These are phyloP conservation scores for Neodiprion pinetum DNA, from an alignment of 1,140 invertebrate species.

Conservation along the genomic window DNA sequence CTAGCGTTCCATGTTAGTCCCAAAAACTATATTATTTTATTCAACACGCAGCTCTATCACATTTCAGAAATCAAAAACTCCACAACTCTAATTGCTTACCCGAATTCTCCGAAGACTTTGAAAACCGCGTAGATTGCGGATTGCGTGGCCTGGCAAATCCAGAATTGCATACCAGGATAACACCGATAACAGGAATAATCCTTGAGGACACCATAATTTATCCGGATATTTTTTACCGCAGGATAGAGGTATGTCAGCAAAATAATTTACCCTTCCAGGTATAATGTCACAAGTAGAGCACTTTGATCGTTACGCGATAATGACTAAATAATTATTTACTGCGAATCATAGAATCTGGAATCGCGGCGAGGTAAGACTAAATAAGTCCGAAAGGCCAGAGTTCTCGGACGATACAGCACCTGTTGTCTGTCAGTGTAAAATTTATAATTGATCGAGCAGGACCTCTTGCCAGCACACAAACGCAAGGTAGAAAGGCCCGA, in stretches of 20 bases:
- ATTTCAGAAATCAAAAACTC: no score
- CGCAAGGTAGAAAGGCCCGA: neutral
- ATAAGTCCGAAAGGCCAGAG: neutral
- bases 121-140: neutral
- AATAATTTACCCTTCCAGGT: neutral
- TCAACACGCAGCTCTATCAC: no score
- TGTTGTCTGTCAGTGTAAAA: constrained; percentile 12
- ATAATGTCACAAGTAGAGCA: constrained; percentile 2
- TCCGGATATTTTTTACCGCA: neutral
- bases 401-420: constrained; percentile 1
- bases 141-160: neutral
- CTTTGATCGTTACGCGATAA: constrained; percentile 29
- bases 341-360: neutral
- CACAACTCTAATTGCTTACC: neutral
- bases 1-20: no score
- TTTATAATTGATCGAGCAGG: constrained; percentile 16
- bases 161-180: neutral
- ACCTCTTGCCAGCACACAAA: neutral
- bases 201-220: neutral
- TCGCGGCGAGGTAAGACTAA: neutral
- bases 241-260: neutral
- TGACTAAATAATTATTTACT: constrained; percentile 23
- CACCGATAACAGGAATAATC: neutral
- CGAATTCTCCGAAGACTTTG: neutral
- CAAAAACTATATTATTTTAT: no score